A percentile compares a stretch with the other conserved stretches of the same genome.
Conservation (phyloP, 2,113 vertebrate species). For the Copsychus sechellarum region DNA sequence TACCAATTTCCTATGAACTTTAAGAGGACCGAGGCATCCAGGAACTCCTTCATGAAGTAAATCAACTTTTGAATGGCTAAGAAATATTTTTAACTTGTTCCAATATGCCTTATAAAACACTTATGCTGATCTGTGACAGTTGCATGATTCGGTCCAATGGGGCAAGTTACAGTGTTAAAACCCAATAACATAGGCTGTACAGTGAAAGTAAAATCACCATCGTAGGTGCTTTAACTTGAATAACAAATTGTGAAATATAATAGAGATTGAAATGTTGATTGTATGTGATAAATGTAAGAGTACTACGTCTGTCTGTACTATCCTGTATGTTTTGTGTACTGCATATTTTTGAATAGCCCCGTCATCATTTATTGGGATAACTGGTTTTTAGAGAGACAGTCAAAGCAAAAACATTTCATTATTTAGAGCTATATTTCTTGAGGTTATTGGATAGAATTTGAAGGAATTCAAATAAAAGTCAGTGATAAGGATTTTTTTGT, state of each 20-base stretch:
- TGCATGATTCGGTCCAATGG: conserved; percentile 84
- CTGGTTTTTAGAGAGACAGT: conserved; percentile 80
- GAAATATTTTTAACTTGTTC: conserved; percentile 91
- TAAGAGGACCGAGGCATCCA: conserved; percentile 82
- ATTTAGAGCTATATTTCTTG: conserved; percentile 47
- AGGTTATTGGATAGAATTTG: conserved; percentile 49
- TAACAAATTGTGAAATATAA: conserved; percentile 81
- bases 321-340: conserved; percentile 80
- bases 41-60: conserved; percentile 85
- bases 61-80: conserved; percentile 82
- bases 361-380: conserved; percentile 69
- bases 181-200: conserved; percentile 81
- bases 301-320: conserved; percentile 82
- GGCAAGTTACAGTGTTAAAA: conserved; percentile 81
- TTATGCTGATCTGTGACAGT: conserved; percentile 88
- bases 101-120: conserved; percentile 98
- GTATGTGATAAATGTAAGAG: conserved; percentile 86
- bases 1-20: conserved; percentile 73
- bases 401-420: conserved; percentile 81
- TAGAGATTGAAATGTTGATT: conserved; percentile 81
- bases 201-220: conserved; percentile 81
- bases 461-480: background rate
- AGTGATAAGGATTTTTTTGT: background rate
- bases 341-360: conserved; percentile 77
- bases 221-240: conserved; percentile 81